These are phyloP conservation scores for Gandaritis pyraliata DNA, from an alignment of 2,888 invertebrate genomes.

Conservation along the genomic window DNA sequence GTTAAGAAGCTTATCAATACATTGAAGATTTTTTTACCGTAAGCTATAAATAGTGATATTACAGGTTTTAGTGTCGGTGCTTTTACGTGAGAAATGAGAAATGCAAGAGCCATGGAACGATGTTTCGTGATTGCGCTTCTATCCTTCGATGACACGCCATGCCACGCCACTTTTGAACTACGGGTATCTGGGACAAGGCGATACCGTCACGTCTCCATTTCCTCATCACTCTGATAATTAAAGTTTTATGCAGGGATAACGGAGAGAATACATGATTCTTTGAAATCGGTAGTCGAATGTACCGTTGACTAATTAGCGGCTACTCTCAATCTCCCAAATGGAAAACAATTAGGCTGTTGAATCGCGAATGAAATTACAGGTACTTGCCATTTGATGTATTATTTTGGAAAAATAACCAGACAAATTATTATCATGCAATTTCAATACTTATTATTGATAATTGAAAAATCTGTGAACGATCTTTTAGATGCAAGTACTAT, in stretches of 20 bases:
- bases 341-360: constrained; percentile 28
- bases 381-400: constrained; percentile 19
- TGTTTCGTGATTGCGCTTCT: constrained; percentile 72
- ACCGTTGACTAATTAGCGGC: constrained; percentile 41
- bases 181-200: constrained; percentile 73
- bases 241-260: constrained; percentile 35
- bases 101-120: constrained; percentile 37
- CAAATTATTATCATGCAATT: too few relatives aligned
- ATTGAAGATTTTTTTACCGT: constrained; percentile 29
- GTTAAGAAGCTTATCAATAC: constrained; percentile 10
- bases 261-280: constrained; percentile 32
- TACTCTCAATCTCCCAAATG: constrained; percentile 24
- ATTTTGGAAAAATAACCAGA: too few relatives aligned
- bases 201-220: constrained; percentile 67
- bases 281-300: constrained; percentile 33
- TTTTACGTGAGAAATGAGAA: constrained; percentile 42
- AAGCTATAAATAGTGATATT: constrained; percentile 19
- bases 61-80: constrained; percentile 23
- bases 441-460: too few relatives aligned
- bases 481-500: too few relatives aligned
- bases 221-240: constrained; percentile 52
- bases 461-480: too few relatives aligned
- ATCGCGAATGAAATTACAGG: constrained; percentile 29
- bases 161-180: constrained; percentile 65
- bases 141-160: constrained; percentile 75